phyloP scores from a whole-genome alignment of 2,888 invertebrate genomes.

The Troglohyphantes excavatus region DNA sequence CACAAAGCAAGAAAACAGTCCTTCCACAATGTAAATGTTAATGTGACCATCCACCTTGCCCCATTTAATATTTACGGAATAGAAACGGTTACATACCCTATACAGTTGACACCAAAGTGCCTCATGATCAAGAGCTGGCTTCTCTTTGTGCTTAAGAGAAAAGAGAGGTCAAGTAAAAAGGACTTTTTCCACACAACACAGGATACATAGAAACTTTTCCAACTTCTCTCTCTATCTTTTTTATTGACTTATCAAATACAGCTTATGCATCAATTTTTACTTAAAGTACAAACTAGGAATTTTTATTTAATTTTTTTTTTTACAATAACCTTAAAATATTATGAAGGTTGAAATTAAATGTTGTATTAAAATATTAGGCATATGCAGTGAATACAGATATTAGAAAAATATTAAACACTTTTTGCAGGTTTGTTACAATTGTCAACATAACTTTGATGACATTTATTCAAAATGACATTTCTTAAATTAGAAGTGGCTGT shows the following conservation, averaged over 20 bases:
- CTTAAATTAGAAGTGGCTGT: conserved; percentile 40
- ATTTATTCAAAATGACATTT: background rate
- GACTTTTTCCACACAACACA: conserved; percentile 39
- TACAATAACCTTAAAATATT: no score
- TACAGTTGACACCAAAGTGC: conserved; percentile 78
- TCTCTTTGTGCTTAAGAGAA: conserved; percentile 77
- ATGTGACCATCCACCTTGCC: conserved; percentile 74
- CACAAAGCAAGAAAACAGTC: conserved; percentile 76
- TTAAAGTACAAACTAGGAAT: no score
- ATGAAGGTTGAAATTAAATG: no score
- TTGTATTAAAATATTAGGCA: no score
- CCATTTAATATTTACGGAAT: conserved; percentile 59
- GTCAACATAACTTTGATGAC: no score
- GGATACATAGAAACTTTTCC: background rate
- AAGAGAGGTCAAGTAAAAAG: conserved; percentile 65
- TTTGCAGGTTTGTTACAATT: no score
- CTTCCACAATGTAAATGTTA: conserved; percentile 68
- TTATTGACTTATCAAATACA: no score
- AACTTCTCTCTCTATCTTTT: no score
- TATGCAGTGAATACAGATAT: no score
- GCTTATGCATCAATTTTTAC: no score
- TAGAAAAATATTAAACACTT: no score
- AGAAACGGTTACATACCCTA: conserved; percentile 73
- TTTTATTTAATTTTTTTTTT: no score
- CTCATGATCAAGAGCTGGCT: conserved; percentile 75